Conservation (phyloP, 2,888 invertebrate species). For the Epinotia bilunana region DNA sequence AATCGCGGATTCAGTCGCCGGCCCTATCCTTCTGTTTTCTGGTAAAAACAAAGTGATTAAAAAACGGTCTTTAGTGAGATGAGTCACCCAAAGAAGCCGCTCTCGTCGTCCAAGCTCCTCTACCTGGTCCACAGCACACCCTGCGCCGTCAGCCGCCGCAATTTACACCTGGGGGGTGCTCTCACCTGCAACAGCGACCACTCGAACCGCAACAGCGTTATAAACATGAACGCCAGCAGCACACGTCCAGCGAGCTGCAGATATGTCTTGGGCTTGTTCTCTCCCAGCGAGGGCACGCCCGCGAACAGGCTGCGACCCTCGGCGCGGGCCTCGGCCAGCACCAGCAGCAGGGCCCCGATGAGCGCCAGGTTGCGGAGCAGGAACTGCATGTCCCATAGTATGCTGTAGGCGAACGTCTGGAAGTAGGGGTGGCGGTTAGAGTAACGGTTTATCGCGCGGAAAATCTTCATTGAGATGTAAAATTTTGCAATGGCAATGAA, state of each 20-base stretch:
- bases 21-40: no score
- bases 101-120: no score
- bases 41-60: no score
- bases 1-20: no score
- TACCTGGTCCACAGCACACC: no score
- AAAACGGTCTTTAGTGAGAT: no score
- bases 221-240: slow-evolving; percentile 99
- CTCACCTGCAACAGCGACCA: slow-evolving; percentile 93
- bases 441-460: no score
- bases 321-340: slow-evolving; percentile 97
- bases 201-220: slow-evolving; percentile 97
- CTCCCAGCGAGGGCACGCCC: slow-evolving; percentile 95
- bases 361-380: slow-evolving; percentile 97
- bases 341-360: slow-evolving; percentile 97
- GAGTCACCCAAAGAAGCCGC: no score
- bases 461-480: no score
- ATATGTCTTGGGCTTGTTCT: slow-evolving; percentile 98
- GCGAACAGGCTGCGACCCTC: slow-evolving; percentile 98
- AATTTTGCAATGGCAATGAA: no score
- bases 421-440: slow-evolving; percentile 46
- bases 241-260: slow-evolving; percentile 98
- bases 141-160: no score
- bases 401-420: slow-evolving; percentile 97
- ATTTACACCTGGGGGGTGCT: no score
- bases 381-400: slow-evolving; percentile 99